Base-by-base conservation (phyloP, 2,113 vertebrate species). In the Manacus vitellinus region DNA sequence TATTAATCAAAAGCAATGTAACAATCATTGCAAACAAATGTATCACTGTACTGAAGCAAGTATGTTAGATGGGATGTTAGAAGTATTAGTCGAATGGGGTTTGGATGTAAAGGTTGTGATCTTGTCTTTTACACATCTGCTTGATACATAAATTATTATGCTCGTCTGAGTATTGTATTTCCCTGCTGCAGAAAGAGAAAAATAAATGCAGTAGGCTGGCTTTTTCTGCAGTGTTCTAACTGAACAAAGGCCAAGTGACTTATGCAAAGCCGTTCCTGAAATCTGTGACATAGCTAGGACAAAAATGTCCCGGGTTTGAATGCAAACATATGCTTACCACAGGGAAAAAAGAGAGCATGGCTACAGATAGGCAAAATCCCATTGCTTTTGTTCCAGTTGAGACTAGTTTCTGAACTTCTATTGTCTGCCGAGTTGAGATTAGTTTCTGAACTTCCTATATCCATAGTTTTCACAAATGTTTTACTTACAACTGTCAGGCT, bases 1-100 rank as follows among this genome's bases (percentile, higher is more conserved):
- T 98, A 98, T 98, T 97, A 97, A 97, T 98, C 92, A 86, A 86
- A 97, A 97, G 90, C 82, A 74, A 59, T 94, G 71, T 79, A 76
- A 56, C 91, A 90, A 85, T 98, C 96, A 95, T 93, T 98, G 92
- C 94, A 98, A 97, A 97, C 94, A 92, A 88, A 85, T 95, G 97
- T 97, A 96, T 75, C 73, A 12, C 77, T 92, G 67, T 75, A 58
- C 81, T 61, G 91, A 90, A 92, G 63, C 47, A 12, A 80, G 83
- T 68, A 37, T 88, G 78, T 95, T 95, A 82, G 77, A 87, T 75
- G 70, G 55, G 49, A 54, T 83, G 85, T 81, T 93, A 52, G 77
- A 41, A 28, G 22, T 91, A 86, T 78, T 71, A 78, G 78, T 68
- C 47, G 77, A 90, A 41, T 58, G 83, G 65, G 91, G 51, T 75